These are phyloP conservation scores for Chymomyza procnemis DNA, from an alignment of 2,888 invertebrate species.

Conservation along the genomic window DNA sequence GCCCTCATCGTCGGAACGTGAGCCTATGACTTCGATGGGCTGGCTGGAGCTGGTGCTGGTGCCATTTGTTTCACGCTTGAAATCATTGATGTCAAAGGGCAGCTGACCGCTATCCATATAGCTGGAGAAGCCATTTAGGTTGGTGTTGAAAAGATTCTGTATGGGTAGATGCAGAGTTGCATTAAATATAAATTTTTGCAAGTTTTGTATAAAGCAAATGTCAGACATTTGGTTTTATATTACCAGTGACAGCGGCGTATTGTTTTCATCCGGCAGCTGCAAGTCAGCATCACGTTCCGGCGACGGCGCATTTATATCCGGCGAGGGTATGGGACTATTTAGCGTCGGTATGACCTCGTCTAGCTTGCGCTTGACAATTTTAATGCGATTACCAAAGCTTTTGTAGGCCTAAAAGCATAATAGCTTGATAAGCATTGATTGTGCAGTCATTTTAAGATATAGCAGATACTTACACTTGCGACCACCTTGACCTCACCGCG, in stretches of 20 bases:
- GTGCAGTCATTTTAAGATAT: not conserved
- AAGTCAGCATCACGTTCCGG: slow-evolving; percentile 91
- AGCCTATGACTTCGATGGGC: slow-evolving; percentile 81
- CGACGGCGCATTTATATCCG: slow-evolving; percentile 84
- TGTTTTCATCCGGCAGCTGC: slow-evolving; percentile 83
- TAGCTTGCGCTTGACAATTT: slow-evolving; percentile 89
- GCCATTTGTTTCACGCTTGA: slow-evolving; percentile 68
- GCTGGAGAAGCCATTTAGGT: slow-evolving; percentile 82
- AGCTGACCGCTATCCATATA: slow-evolving; percentile 82
- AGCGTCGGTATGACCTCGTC: slow-evolving; percentile 88
- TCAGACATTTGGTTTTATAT: not conserved
- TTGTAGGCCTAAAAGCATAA: slow-evolving; percentile 88
- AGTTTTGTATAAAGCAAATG: too few species aligned
- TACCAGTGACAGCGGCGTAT: slow-evolving; percentile 64
- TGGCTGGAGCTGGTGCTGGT: slow-evolving; percentile 74
- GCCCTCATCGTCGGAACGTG: slow-evolving; percentile 80
- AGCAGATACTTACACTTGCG: slow-evolving; percentile 87
- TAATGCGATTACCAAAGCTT: slow-evolving; percentile 93
- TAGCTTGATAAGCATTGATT: not conserved
- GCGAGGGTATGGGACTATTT: slow-evolving; percentile 82
- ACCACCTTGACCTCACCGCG: slow-evolving; percentile 96
- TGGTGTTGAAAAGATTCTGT: slow-evolving; percentile 73
- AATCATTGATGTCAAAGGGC: slow-evolving; percentile 81
- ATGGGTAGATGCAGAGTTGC: too few species aligned
- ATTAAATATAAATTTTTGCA: not conserved